phyloP scores from a whole-genome alignment of 2,888 invertebrate species.

The Lasioglossum calceatum region DNA sequence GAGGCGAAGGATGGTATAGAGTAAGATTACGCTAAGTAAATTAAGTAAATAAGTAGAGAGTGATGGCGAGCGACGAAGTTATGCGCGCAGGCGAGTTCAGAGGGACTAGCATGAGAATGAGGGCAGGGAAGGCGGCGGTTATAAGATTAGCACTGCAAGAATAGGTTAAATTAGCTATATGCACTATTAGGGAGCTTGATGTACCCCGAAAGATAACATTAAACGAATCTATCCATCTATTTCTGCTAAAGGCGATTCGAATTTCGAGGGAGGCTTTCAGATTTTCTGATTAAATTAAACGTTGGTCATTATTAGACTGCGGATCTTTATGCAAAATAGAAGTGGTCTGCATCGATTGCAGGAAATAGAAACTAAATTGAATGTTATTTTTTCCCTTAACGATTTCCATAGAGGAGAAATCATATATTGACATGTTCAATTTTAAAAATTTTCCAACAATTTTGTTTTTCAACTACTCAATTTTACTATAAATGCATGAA shows the following conservation, averaged over 20 bases:
- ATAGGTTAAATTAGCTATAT: constrained; percentile 10
- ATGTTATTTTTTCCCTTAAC: no score
- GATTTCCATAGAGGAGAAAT: no score
- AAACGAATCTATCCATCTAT: neutral
- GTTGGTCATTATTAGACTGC: neutral
- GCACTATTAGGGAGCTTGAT: neutral
- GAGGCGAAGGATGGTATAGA: neutral
- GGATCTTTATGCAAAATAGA: no score
- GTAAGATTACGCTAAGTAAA: constrained; percentile 4
- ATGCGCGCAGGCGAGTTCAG: neutral
- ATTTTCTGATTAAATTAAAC: neutral
- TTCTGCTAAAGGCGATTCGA: no score
- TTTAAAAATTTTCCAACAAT: no score
- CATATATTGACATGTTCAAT: no score
- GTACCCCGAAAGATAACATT: neutral
- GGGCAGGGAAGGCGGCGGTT: neutral
- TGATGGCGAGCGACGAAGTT: neutral
- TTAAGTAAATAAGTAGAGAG: constrained; percentile 10
- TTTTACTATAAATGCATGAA: no score
- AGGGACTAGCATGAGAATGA: constrained; percentile 7
- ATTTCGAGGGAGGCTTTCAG: neutral
- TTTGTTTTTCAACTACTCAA: no score
- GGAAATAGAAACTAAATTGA: no score
- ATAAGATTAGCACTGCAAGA: constrained; percentile 6
- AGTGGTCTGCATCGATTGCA: no score